phyloP scores from a whole-genome alignment of 2,113 vertebrate genomes.

The Pseudorhombus dupliciocellatus region DNA sequence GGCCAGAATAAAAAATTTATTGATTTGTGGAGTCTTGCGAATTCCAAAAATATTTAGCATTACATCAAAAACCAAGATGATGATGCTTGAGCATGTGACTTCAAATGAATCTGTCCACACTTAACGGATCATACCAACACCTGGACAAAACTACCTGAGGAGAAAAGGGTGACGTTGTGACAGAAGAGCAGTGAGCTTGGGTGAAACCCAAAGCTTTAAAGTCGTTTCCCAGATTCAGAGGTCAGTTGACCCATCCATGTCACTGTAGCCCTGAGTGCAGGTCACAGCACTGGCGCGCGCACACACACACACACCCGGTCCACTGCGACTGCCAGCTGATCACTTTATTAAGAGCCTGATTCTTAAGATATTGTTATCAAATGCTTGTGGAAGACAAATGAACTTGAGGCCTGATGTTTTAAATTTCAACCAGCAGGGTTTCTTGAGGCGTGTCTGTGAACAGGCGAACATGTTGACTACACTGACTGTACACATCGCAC shows the following conservation, averaged over 20 bases:
- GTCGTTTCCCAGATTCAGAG: not conserved
- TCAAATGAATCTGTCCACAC: too few species aligned
- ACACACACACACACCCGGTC: too few species aligned
- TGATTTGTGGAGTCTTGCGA: too few species aligned
- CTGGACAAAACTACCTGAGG: not conserved
- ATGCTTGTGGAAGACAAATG: too few species aligned
- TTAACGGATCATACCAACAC: too few species aligned
- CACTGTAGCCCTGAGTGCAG: constrained; percentile 7
- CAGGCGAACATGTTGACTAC: not conserved
- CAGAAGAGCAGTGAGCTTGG: constrained; percentile 2
- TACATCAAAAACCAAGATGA: too few species aligned
- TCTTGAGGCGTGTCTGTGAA: not conserved
- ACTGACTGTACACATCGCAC: not conserved
- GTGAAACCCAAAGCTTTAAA: not conserved
- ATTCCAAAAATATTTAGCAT: too few species aligned
- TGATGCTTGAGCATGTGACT: too few species aligned
- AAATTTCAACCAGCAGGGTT: not conserved
- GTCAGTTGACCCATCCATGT: not conserved
- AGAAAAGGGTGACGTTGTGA: not conserved
- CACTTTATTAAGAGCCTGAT: not conserved
- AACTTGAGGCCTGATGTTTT: too few species aligned
- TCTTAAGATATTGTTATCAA: too few species aligned
- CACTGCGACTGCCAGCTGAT: not conserved
- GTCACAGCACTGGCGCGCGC: constrained; percentile 2
- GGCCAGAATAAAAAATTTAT: too few species aligned